These are phyloP conservation scores for Ooceraea biroi DNA, from an alignment of 1,140 invertebrate species.

Conservation along the genomic window DNA sequence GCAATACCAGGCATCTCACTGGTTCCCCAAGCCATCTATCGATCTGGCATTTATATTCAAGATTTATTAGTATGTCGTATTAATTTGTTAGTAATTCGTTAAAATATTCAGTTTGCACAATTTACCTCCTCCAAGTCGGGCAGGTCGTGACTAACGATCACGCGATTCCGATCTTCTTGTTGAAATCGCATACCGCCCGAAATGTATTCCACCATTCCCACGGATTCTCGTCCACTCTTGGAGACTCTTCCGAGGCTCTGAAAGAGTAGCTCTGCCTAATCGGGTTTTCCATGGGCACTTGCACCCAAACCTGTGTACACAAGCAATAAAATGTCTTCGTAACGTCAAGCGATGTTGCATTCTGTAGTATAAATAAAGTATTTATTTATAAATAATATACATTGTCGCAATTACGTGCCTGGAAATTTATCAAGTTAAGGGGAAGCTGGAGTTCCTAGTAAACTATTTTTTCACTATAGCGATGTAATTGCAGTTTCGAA, in stretches of 20 bases:
- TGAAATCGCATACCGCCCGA: conserved; percentile 91
- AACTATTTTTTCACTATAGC: too few relatives aligned
- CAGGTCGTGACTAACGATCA: conserved; percentile 87
- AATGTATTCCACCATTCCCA: conserved; percentile 97
- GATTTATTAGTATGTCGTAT: conserved; percentile 30
- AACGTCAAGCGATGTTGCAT: conserved; percentile 1
- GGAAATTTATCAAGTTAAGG: too few relatives aligned
- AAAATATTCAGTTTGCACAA: not conserved
- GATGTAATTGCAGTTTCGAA: too few relatives aligned
- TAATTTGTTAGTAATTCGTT: conserved; percentile 1
- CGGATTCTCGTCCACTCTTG: conserved; percentile 87
- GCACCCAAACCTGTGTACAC: conserved; percentile 89
- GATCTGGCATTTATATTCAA: conserved; percentile 85
- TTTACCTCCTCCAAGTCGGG: conserved; percentile 82
- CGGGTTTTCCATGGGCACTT: conserved; percentile 90
- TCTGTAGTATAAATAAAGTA: not conserved
- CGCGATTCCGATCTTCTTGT: conserved; percentile 91
- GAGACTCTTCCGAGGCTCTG: conserved; percentile 84
- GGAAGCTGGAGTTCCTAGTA: too few relatives aligned
- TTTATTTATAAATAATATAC: not conserved
- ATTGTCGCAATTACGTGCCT: not conserved
- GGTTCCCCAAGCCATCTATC: conserved; percentile 97
- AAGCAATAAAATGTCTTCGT: conserved; percentile 43
- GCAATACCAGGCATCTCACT: conserved; percentile 93
- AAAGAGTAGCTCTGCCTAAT: conserved; percentile 84